Evolutionary conservation across 64 coral and sea anemone genomes (phyloP).

Genomic region (Anthopleura sola): DNA sequence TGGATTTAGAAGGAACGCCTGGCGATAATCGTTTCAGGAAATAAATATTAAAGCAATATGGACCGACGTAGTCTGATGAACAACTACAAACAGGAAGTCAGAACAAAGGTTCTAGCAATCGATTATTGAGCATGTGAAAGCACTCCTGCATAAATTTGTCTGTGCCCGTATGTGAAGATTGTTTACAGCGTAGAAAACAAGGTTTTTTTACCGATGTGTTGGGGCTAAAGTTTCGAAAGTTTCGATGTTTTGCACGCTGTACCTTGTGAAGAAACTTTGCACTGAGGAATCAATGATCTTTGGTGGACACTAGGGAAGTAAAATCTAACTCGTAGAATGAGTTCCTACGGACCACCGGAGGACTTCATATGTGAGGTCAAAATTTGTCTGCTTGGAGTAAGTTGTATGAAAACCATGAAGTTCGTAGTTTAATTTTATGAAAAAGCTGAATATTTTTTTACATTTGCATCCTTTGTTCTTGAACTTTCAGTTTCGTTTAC

Average conservation of each 20-base stretch:
- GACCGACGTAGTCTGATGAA: too few relatives aligned
- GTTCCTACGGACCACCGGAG: background rate
- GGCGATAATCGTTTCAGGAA: background rate
- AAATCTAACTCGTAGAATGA: background rate
- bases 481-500: background rate
- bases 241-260: too few relatives aligned
- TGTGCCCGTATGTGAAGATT: too few relatives aligned
- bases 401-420: background rate
- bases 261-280: too few relatives aligned
- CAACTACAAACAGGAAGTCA: background rate
- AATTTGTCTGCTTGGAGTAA: constrained; percentile 88
- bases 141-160: background rate
- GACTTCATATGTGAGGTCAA: constrained; percentile 91
- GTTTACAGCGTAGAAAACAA: too few relatives aligned
- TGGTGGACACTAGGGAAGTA: background rate
- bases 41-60: background rate
- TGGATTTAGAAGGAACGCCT: background rate
- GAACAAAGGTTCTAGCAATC: background rate
- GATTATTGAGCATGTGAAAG: background rate
- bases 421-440: background rate
- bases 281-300: too few relatives aligned
- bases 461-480: background rate
- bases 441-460: background rate
- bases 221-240: too few relatives aligned
- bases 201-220: too few relatives aligned